Evolutionary conservation across 2,797 vertebrate species (phyloP).

Genomic region (Rhinichthys osculus): DNA sequence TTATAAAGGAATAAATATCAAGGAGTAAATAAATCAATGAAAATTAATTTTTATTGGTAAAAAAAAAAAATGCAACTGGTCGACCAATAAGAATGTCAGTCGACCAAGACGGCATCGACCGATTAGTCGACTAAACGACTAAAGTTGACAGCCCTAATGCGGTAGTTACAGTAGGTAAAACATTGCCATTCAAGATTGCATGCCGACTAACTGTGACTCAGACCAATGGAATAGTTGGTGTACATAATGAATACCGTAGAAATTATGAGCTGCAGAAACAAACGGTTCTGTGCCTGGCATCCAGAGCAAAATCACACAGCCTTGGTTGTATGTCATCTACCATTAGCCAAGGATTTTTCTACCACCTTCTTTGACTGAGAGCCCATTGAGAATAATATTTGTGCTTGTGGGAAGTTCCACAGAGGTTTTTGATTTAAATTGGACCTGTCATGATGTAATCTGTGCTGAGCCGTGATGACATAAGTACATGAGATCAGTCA

Average conservation of each 20-base stretch:
- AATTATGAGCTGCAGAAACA: not conserved
- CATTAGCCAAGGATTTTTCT: constrained; percentile 22
- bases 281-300: constrained; percentile 8
- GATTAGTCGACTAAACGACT: too few species aligned
- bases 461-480: constrained; percentile 30
- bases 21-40: too few species aligned
- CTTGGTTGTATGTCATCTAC: constrained; percentile 27
- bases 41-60: too few species aligned
- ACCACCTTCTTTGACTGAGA: constrained; percentile 19
- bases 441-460: constrained; percentile 14
- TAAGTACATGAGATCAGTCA: constrained; percentile 46
- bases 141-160: too few species aligned
- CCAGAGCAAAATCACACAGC: not conserved
- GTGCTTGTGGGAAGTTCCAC: constrained; percentile 4
- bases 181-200: not conserved
- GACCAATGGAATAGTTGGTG: not conserved
- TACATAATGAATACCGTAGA: constrained; percentile 6
- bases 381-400: constrained; percentile 21
- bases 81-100: too few species aligned
- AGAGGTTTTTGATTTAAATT: constrained; percentile 33
- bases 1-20: too few species aligned
- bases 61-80: too few species aligned
- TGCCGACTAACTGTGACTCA: not conserved
- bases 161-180: not conserved
- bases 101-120: too few species aligned